Evolutionary conservation across 2,888 invertebrate species (phyloP), one percentile per base, ranked within the genome.

Genomic region (Saturnia pavonia): DNA sequence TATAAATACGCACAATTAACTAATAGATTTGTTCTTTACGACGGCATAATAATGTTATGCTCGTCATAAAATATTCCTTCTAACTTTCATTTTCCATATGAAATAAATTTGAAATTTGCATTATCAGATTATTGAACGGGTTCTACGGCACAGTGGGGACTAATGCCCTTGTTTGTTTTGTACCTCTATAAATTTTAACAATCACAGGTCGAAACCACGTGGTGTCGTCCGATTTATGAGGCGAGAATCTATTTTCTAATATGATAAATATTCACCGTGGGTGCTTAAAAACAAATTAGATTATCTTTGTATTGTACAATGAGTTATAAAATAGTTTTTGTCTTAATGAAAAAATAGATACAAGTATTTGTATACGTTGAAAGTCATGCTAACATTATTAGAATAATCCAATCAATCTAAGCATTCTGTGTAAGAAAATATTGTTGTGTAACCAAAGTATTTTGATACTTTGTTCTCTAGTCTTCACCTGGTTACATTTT

Each of bases 171-270:
- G 81, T 89, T 91, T 86, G 81, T 84, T 82, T 83, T 84, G 81
- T 85, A 83, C 86, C 85, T 81, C 85, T 79, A 92, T 92, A 92
- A 92, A 92, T 92, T 86, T 82, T 78, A 79, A 78, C 78, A 80
- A 78, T 76, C 80, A 80, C 85, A 83, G 88, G 86, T 86, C 82
- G 75, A 83, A 88, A 84, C 91, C 85, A 82, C 89, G 84, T 86
- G 88, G 78, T 83, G 85, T 82, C 82, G 78, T 80, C 72, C 80
- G 82, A 91, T 91, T 91, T 91, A 91, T 88, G 84, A 82, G 80
- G 81, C 83, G 80, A 85, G 83, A 86, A 86, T 80, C 75, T 79
- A 76, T 78, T 77, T 82, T 83, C 79, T 79, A 80, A 77, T 81
- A 82, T 83, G 82, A 86, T 85, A 82, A 85, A 89, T 88, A 84